These are phyloP conservation scores for Agapetus fuscipes DNA, from an alignment of 2,888 invertebrate genomes.

Conservation along the genomic window DNA sequence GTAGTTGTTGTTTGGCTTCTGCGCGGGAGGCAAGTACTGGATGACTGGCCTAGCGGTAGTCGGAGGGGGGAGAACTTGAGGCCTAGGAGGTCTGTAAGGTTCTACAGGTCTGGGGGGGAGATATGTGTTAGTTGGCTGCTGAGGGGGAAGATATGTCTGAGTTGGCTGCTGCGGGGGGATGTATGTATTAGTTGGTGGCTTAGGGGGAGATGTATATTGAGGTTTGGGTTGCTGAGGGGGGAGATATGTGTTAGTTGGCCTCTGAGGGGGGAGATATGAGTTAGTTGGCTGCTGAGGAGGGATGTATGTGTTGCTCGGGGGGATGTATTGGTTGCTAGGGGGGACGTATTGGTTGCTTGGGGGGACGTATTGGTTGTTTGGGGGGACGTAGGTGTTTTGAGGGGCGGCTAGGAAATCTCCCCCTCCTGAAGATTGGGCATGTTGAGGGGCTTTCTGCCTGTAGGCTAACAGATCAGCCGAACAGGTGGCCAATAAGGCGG, in stretches of 20 bases:
- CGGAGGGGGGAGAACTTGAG: slow-evolving; percentile 9
- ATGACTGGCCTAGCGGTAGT: slow-evolving; percentile 3
- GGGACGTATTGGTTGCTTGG: slow-evolving; percentile 24
- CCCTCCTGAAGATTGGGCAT: slow-evolving; percentile 18
- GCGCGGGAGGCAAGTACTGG: slow-evolving; percentile 13
- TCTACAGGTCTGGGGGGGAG: slow-evolving; percentile 5
- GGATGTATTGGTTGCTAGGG: slow-evolving; percentile 29
- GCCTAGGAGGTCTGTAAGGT: slow-evolving; percentile 5
- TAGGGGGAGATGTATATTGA: too few relatives aligned
- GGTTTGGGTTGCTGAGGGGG: slow-evolving; percentile 7
- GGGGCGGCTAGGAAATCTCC: slow-evolving; percentile 22
- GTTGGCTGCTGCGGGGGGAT: slow-evolving; percentile 25
- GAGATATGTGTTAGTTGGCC: slow-evolving; percentile 20
- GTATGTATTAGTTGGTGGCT: slow-evolving; percentile 29
- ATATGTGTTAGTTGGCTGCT: slow-evolving; percentile 24
- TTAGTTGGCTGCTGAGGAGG: slow-evolving; percentile 24
- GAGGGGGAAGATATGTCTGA: slow-evolving; percentile 25
- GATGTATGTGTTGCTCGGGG: slow-evolving; percentile 28
- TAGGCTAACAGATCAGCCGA: slow-evolving; percentile 17
- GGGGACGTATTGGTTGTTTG: slow-evolving; percentile 17
- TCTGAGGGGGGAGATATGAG: slow-evolving; percentile 27
- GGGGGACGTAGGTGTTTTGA: slow-evolving; percentile 12
- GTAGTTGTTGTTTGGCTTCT: slow-evolving; percentile 19
- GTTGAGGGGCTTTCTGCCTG: slow-evolving; percentile 17
- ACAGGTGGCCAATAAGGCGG: slow-evolving; percentile 16